A percentile compares a stretch with the other conserved stretches of the same genome.
Conservation (phyloP, 2,113 vertebrate genomes). For the Nicator chloris region DNA sequence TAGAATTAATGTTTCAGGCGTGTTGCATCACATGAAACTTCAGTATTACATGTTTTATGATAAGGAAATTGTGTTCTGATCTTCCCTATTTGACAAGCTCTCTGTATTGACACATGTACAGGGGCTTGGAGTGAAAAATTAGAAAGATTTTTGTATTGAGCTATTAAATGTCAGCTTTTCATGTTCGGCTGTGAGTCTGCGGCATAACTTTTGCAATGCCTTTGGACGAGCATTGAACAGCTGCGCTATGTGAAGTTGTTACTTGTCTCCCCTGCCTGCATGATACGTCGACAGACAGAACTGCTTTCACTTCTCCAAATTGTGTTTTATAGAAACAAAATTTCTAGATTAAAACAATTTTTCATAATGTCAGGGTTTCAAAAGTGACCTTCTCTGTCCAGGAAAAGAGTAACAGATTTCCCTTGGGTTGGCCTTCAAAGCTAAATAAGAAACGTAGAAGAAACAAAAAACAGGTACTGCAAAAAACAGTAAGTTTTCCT, state of each 20-base stretch:
- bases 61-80: background rate
- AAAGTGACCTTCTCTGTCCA: background rate
- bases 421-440: background rate
- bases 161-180: background rate
- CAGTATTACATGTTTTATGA: background rate
- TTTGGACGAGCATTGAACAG: background rate
- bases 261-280: background rate
- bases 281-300: rapidly evolving
- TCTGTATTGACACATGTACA: background rate
- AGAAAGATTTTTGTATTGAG: background rate
- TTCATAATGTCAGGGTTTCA: background rate
- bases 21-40: background rate
- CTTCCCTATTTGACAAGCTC: background rate
- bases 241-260: background rate
- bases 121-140: background rate
- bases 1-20: background rate
- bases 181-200: background rate
- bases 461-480: background rate
- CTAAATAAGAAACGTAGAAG: background rate
- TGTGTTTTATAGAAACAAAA: background rate
- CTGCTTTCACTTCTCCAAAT: background rate
- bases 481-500: background rate
- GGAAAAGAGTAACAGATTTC: background rate
- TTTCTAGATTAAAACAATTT: background rate
- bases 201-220: background rate